Percentiles rank a stretch among this genome's conserved stretches.
phyloP scores from a whole-genome alignment of 2,113 vertebrate species.

The Pachycephala philippinensis region DNA sequence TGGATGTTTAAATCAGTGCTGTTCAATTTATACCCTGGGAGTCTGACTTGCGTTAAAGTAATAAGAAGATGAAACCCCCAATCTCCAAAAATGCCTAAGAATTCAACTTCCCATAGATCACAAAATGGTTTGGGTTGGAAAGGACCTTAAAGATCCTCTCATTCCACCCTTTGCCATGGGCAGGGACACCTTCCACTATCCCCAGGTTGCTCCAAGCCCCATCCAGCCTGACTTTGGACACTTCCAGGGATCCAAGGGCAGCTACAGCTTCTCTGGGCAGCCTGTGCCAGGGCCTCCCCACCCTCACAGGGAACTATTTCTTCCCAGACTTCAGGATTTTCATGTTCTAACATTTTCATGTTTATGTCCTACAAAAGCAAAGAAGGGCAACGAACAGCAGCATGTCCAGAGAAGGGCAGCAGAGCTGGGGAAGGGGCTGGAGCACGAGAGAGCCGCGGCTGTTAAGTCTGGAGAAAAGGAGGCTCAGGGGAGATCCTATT shows the following conservation, averaged over 20 bases:
- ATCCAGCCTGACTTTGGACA: neutral
- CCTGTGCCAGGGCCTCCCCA: neutral
- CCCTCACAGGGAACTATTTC: neutral
- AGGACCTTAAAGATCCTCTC: neutral
- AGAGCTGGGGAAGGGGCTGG: neutral
- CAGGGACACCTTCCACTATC: fast-evolving
- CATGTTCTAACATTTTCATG: neutral
- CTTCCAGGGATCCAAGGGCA: neutral
- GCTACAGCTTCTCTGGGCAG: neutral
- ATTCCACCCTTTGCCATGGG: neutral
- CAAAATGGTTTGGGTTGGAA: neutral
- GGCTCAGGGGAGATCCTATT: neutral
- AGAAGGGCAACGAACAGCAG: neutral
- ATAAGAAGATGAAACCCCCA: neutral
- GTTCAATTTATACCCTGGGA: neutral
- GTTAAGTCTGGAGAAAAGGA: neutral
- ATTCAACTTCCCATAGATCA: neutral
- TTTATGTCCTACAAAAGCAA: neutral
- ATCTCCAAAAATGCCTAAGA: neutral
- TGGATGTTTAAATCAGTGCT: neutral
- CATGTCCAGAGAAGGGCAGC: neutral
- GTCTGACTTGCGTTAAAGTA: neutral
- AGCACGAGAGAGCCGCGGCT: neutral
- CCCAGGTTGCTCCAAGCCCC: neutral
- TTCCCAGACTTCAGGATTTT: neutral